Conservation (phyloP, 2,113 vertebrate genomes). For the Gnathonemus echidnorhynchus region DNA sequence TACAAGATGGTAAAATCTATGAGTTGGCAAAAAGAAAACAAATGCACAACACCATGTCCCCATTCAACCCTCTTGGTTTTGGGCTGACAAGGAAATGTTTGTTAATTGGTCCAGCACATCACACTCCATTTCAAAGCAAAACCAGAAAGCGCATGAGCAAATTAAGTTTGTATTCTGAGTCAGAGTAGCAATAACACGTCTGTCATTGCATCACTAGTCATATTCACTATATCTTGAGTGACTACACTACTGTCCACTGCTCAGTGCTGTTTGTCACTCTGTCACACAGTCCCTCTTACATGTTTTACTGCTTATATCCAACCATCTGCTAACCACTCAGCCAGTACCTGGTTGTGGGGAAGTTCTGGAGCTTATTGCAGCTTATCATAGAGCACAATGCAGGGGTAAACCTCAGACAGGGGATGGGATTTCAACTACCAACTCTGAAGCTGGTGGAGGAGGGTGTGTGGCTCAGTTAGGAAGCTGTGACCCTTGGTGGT, state of each 20-base stretch:
- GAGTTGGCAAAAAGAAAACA: not conserved
- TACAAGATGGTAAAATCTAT: not conserved
- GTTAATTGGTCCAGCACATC: not conserved
- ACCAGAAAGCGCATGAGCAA: not conserved
- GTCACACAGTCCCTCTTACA: not conserved
- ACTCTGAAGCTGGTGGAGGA: not conserved
- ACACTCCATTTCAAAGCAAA: not conserved
- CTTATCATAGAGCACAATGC: not conserved
- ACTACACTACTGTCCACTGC: not conserved
- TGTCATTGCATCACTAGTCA: not conserved
- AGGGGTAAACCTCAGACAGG: not conserved
- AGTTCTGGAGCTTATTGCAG: not conserved
- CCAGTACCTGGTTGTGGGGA: not conserved
- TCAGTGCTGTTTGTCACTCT: not conserved
- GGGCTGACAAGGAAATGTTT: not conserved
- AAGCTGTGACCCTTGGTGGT: not conserved
- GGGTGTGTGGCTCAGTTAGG: not conserved
- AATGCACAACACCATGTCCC: not conserved
- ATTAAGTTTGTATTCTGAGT: not conserved
- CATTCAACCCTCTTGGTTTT: not conserved
- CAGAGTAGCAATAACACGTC: not conserved
- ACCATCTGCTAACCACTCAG: not conserved
- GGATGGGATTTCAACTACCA: not conserved
- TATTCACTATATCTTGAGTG: not conserved
- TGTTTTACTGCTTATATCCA: not conserved